A percentile compares a stretch with the other conserved stretches of the same genome.
These are phyloP conservation scores for Hedychridium roseum DNA, from an alignment of 2,888 invertebrate species.

Conservation along the genomic window DNA sequence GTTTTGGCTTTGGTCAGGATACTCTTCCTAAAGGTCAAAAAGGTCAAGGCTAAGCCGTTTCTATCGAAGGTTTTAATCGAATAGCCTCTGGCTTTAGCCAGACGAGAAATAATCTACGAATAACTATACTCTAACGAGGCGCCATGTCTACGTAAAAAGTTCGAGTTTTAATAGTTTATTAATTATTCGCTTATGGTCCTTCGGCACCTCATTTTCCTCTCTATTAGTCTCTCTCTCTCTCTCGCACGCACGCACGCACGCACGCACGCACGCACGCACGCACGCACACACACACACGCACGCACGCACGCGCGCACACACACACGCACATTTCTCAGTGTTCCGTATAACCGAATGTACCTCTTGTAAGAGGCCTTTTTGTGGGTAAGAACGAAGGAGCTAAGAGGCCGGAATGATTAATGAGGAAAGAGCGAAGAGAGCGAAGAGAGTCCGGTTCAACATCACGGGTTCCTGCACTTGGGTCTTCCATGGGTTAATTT, in stretches of 20 bases:
- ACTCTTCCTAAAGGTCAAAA: slow-evolving; percentile 12
- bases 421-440: slow-evolving; percentile 29
- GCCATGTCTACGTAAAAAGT: too few species aligned
- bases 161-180: too few species aligned
- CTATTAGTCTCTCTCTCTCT: slow-evolving; percentile 1
- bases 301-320: too few species aligned
- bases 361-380: slow-evolving; percentile 31
- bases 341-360: slow-evolving; percentile 14
- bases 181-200: too few species aligned
- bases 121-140: too few species aligned
- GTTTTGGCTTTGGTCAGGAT: slow-evolving; percentile 29
- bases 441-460: slow-evolving; percentile 25
- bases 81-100: slow-evolving; percentile 20
- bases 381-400: slow-evolving; percentile 22
- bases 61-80: slow-evolving; percentile 14
- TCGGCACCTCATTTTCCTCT: slow-evolving; percentile 5
- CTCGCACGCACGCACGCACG: slow-evolving; percentile 4
- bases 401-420: slow-evolving; percentile 37
- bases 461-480: slow-evolving; percentile 21
- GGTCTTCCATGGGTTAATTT: slow-evolving; percentile 28
- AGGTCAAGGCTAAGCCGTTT: slow-evolving; percentile 24
- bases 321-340: slow-evolving; percentile 14
- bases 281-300: too few species aligned
- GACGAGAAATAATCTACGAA: slow-evolving; percentile 10
- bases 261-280: slow-evolving; percentile 3